Evolutionary conservation across 2,888 invertebrate species (phyloP), one percentile per base, ranked within the genome.

Genomic region (Boloria euphrosyne): DNA sequence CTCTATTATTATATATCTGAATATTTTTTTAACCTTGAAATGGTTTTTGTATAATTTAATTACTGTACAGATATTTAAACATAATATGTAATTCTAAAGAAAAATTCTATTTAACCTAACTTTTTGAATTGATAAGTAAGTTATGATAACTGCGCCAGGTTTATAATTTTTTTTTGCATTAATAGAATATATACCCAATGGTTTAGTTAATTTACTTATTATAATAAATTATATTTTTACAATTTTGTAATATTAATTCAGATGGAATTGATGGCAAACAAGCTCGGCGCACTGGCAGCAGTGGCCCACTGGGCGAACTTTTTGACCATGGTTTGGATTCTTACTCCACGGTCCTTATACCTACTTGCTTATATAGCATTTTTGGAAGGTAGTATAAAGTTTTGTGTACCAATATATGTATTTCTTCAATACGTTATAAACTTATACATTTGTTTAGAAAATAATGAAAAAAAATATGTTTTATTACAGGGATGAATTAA

Each of bases 241-340:
- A 13, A 18, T 46, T 14, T 47, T 18, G 4, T 43, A 5, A 44
- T 52, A 31, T n/a, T 51, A 59, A 81, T 87, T 3, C 85, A 95
- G 99, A 99, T 93, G 99, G 99, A 22, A 98, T 98, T 73, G 99
- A 99, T 92, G 99, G 99, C 3, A 99, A 99, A 86, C 99, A 99
- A 85, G 99, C 99, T 0, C 94, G 99, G 53, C 93, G 98, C 67
- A 99, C 99, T 1, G 97, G 97, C 62, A 96, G 98, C 13, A 97
- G 97, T 70, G 97, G 98, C 0, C 99, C 99, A 0, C 90, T 99
- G 50, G 99, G 99, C 6, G 99, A 99, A 89, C 92, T 99, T 54
- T 99, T 99, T 88, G 99, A 99, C 89, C 99, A 99, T 87, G 99
- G 99, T 0, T 93, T 99, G 66, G 99, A 99, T 87, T 98, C 98